Evolutionary conservation across 2,888 invertebrate genomes (phyloP).

Genomic region (Eubasilissa splendida): DNA sequence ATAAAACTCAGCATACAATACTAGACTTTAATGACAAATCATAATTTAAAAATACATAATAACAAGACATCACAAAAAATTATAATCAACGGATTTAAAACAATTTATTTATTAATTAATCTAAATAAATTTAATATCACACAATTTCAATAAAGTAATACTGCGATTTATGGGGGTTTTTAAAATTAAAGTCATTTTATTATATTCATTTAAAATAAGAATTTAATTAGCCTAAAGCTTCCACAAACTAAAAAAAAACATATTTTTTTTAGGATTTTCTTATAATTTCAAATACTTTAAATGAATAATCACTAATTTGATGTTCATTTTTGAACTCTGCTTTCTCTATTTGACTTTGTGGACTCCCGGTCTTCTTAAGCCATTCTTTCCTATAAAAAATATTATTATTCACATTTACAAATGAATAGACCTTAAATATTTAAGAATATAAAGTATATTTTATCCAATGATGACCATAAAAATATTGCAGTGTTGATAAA

Average conservation of each 20-base stretch:
- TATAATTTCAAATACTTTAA: conserved; percentile 66
- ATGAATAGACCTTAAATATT: no score
- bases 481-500: no score
- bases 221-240: not conserved
- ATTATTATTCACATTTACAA: no score
- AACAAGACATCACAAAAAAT: not conserved
- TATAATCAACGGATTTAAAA: not conserved
- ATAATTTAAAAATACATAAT: not conserved
- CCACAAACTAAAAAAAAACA: not conserved
- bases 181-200: no score
- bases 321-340: conserved; percentile 79
- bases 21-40: not conserved
- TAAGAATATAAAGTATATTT: no score
- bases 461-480: no score
- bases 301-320: conserved; percentile 71
- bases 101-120: not conserved
- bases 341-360: conserved; percentile 81
- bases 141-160: conserved; percentile 5
- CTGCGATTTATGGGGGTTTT: no score
- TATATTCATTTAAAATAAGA: not conserved
- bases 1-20: not conserved
- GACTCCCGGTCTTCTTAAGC: conserved; percentile 81
- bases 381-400: conserved; percentile 68
- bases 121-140: conserved; percentile 2
- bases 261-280: conserved; percentile 28